Evolutionary conservation across 2,113 vertebrate species (phyloP), one percentile per base, ranked within the genome.

Genomic region (Sinocyclocheilus anshuiensis): DNA sequence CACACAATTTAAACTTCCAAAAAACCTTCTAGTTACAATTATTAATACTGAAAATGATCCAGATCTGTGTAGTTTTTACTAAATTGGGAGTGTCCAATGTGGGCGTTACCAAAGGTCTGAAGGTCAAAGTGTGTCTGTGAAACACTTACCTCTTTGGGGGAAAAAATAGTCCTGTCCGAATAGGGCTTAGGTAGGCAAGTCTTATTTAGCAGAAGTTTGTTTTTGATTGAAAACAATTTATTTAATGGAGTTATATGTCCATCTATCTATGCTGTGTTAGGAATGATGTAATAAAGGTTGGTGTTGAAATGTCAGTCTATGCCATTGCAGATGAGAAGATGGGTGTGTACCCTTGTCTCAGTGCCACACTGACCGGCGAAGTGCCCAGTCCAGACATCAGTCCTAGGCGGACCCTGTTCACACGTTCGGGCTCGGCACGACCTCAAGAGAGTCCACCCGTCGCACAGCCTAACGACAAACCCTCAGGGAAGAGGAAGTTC

Each of bases 401-500:
- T 72, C 89, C 88, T 11, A 89, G 86, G 50, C 93, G 91, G 91
- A 88, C 91, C 48, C 89, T 91, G 39, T 92, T 94, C 85, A 94
- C 94, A 42, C 94, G 95, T 84, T 94, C 94, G 1, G 94, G 94
- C 55, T 91, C 92, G 0, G 72, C 91, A n/a, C 93, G 94, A 75
- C 92, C 91, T 83, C 91, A 92, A 57, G 94, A 94, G 45, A 91
- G 93, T 22, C 95, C 95, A 87, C 87, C 93, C 0, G 91, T 90
- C 83, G 94, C 95, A 29, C 96, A 96, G 86, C 92, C 92, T 88
- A 92, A 90, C 26, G 96, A 98, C 91, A 99, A 99, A 88, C 98
- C 98, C 81, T 95, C 97, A 84, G 98, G 98, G 92, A 99, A 99
- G 91, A 96, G 98, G 88, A 99, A 99, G 92, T 99, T 97, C 93